phyloP scores from a whole-genome alignment of 2,888 invertebrate genomes.

The Cecidostiba fungosa region DNA sequence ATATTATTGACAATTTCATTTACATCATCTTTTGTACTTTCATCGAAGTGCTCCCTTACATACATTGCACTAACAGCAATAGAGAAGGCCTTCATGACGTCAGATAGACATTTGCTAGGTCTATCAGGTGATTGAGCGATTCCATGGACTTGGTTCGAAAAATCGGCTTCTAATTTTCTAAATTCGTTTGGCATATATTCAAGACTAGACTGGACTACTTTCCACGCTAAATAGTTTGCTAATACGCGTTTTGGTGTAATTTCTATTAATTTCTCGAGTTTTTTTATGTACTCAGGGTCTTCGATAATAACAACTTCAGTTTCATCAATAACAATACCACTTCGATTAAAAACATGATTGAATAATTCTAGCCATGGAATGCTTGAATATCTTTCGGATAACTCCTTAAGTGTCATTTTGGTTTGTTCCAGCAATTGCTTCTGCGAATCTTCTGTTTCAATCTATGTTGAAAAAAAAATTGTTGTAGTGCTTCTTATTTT shows the following conservation, averaged over 20 bases:
- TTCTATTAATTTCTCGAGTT: conserved; percentile 46
- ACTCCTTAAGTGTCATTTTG: conserved; percentile 88
- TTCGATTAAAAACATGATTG: conserved; percentile 87
- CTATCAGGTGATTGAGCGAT: conserved; percentile 79
- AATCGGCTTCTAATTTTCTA: conserved; percentile 79
- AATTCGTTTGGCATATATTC: conserved; percentile 76
- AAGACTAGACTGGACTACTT: conserved; percentile 76
- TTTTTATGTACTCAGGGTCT: conserved; percentile 82
- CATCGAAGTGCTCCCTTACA: conserved; percentile 90
- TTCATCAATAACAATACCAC: conserved; percentile 83
- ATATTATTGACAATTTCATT: conserved; percentile 92
- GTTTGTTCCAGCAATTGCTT: conserved; percentile 86
- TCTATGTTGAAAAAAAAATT: neutral
- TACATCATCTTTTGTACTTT: conserved; percentile 89
- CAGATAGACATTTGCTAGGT: neutral
- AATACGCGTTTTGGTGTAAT: conserved; percentile 75
- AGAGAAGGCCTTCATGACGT: neutral
- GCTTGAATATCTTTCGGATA: conserved; percentile 88
- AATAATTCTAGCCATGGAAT: conserved; percentile 92
- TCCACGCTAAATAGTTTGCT: conserved; percentile 82
- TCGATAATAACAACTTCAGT: conserved; percentile 90
- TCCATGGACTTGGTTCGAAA: conserved; percentile 85
- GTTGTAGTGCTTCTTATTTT: neutral
- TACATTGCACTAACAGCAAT: conserved; percentile 85
- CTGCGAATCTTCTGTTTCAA: conserved; percentile 90